A percentile compares a stretch with the other conserved stretches of the same genome.
These are phyloP conservation scores for Euglossa dilemma DNA, from an alignment of 1,140 invertebrate species.

Conservation along the genomic window DNA sequence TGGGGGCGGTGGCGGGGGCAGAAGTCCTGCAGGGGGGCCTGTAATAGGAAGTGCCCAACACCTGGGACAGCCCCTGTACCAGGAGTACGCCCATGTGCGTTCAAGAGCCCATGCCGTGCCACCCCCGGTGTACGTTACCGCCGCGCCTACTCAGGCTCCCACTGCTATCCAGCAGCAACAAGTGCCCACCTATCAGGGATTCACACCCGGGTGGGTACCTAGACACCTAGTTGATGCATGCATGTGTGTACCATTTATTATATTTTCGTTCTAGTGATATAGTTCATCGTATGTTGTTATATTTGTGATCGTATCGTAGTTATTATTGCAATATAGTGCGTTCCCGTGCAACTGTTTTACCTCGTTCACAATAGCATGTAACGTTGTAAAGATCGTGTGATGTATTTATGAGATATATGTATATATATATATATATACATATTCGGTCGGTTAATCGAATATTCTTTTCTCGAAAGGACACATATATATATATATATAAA, in stretches of 20 bases:
- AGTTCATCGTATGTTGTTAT: slow-evolving; percentile 35
- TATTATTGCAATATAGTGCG: not conserved
- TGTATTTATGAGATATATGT: not conserved
- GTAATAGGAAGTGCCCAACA: slow-evolving; percentile 78
- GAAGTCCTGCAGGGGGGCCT: slow-evolving; percentile 76
- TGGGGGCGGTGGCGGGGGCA: slow-evolving; percentile 76
- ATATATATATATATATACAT: too few relatives aligned
- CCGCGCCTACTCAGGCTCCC: slow-evolving; percentile 78
- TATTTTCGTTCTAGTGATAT: slow-evolving; percentile 54
- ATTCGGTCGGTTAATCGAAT: slow-evolving; percentile 10
- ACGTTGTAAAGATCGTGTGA: slow-evolving; percentile 4
- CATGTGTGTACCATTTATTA: slow-evolving; percentile 81
- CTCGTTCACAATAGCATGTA: slow-evolving; percentile 32
- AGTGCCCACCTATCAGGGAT: slow-evolving; percentile 83
- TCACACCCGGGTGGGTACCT: slow-evolving; percentile 83
- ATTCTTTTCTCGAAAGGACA: not conserved
- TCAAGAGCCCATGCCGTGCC: slow-evolving; percentile 79
- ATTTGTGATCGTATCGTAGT: slow-evolving; percentile 38
- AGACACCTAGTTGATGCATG: slow-evolving; percentile 82
- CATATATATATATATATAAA: too few relatives aligned
- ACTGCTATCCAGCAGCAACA: slow-evolving; percentile 80
- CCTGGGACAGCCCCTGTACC: slow-evolving; percentile 81
- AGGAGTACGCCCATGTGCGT: slow-evolving; percentile 80
- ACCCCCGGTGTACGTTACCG: slow-evolving; percentile 80
- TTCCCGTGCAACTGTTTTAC: slow-evolving; percentile 32